phyloP scores from a whole-genome alignment of 2,113 vertebrate species.

The Theristicus caerulescens region DNA sequence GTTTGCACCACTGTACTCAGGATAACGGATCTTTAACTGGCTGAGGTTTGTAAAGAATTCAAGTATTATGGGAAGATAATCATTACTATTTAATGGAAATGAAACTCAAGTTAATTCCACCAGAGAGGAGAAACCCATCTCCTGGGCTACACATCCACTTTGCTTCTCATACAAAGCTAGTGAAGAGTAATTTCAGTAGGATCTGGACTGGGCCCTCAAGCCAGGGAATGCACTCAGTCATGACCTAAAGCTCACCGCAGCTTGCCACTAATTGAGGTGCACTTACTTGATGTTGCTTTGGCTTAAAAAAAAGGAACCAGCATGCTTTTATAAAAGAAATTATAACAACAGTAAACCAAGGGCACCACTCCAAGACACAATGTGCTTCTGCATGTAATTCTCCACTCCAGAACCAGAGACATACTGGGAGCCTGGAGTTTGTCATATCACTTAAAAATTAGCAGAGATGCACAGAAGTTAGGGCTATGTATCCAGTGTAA shows the following conservation, averaged over 20 bases:
- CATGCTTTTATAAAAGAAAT: background rate
- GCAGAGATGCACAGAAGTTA: background rate
- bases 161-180: background rate
- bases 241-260: background rate
- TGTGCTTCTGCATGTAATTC: background rate
- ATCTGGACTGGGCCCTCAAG: background rate
- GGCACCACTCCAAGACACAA: background rate
- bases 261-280: background rate
- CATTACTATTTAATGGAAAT: background rate
- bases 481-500: background rate
- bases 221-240: background rate
- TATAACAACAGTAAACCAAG: background rate
- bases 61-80: background rate
- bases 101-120: background rate
- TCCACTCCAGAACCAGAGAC: background rate
- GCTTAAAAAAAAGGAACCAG: background rate
- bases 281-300: background rate
- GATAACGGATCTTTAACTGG: background rate
- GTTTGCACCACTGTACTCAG: background rate
- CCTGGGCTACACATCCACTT: background rate
- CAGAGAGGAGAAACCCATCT: background rate
- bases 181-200: background rate
- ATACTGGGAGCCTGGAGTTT: background rate
- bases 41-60: background rate
- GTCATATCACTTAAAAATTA: background rate